Percentiles rank a stretch among this genome's conserved stretches.
phyloP scores from a whole-genome alignment of 2,113 vertebrate genomes.

The Phylloscopus whistleri region DNA sequence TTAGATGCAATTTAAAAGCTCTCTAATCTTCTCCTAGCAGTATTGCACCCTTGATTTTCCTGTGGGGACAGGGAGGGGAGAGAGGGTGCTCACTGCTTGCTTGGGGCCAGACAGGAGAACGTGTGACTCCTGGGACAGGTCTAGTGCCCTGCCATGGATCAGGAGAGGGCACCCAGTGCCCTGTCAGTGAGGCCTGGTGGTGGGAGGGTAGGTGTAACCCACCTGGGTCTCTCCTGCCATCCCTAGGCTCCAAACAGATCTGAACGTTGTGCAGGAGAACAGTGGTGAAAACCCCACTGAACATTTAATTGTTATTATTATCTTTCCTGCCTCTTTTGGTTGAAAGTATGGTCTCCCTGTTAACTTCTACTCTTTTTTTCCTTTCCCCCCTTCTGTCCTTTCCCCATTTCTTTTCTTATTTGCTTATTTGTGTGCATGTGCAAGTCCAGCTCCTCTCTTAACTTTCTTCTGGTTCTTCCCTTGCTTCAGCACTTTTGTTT shows the following conservation, averaged over 20 bases:
- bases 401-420: neutral
- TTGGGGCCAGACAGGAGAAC: neutral
- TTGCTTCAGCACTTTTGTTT: neutral
- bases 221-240: neutral
- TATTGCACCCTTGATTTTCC: neutral
- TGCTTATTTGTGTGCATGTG: neutral
- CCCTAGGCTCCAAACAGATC: neutral
- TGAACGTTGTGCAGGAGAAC: neutral
- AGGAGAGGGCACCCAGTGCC: neutral
- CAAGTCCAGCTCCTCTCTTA: neutral
- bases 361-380: neutral
- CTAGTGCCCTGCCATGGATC: neutral
- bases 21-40: neutral
- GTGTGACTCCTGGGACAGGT: neutral
- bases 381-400: neutral
- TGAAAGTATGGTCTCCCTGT: neutral
- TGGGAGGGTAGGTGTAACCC: neutral
- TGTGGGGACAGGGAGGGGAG: neutral
- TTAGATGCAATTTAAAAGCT: neutral
- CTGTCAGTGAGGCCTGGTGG: rapidly evolving
- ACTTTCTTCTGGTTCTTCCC: neutral
- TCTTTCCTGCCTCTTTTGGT: neutral
- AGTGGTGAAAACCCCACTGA: neutral
- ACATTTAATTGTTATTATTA: neutral
- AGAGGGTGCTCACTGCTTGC: neutral